phyloP scores from a whole-genome alignment of 1,140 invertebrate species.

The Heliconius hewitsoni region DNA sequence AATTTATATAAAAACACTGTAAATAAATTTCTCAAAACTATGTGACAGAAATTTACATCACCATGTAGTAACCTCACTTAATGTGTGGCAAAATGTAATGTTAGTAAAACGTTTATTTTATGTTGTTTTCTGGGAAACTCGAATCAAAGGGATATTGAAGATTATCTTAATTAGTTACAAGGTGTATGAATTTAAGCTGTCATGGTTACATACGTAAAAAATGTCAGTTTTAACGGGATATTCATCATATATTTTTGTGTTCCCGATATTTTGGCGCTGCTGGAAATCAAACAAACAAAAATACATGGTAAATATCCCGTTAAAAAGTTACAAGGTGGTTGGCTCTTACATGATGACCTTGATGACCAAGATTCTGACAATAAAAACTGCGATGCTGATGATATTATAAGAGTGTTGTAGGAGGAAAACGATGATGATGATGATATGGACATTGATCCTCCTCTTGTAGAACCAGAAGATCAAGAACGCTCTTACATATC shows the following conservation, averaged over 20 bases:
- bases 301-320: no score
- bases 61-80: slow-evolving; percentile 48
- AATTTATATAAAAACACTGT: slow-evolving; percentile 48
- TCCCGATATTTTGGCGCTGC: no score
- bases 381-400: slow-evolving; percentile 34
- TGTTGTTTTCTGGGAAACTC: slow-evolving; percentile 51
- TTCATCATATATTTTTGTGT: no score
- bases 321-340: slow-evolving; percentile 48
- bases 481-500: slow-evolving; percentile 47
- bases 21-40: slow-evolving; percentile 54
- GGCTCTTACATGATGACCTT: slow-evolving; percentile 27
- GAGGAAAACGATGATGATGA: slow-evolving; percentile 30
- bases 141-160: slow-evolving; percentile 52
- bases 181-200: slow-evolving; percentile 33
- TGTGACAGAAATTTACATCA: slow-evolving; percentile 57
- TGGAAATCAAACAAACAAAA: no score
- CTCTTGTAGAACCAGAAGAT: slow-evolving; percentile 44
- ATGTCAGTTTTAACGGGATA: no score
- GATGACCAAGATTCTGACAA: slow-evolving; percentile 9
- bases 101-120: slow-evolving; percentile 51
- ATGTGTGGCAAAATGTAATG: slow-evolving; percentile 44
- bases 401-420: background rate
- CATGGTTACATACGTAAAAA: no score
- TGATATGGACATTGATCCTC: slow-evolving; percentile 55
- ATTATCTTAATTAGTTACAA: slow-evolving; percentile 51